phyloP scores from a whole-genome alignment of 2,797 vertebrate genomes.

The Esox masquinongy region DNA sequence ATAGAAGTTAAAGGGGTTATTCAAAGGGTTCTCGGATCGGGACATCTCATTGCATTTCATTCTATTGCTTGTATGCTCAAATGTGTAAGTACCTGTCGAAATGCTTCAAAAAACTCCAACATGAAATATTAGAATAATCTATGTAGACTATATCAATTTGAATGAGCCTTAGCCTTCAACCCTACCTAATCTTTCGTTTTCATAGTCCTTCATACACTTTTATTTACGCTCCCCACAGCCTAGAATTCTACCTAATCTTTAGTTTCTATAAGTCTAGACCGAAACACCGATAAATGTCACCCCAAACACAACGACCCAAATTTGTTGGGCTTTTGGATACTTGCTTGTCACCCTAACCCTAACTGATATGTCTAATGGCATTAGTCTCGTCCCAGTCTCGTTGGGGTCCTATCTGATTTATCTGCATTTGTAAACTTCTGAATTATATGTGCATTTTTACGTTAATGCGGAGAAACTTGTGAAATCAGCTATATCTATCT shows the following conservation, averaged over 20 bases:
- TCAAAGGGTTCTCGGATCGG: too few species aligned
- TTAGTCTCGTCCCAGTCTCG: background rate
- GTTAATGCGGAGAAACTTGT: slow-evolving; percentile 21
- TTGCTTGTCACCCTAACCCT: background rate
- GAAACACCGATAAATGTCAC: background rate
- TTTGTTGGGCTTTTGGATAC: background rate
- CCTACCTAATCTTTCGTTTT: background rate
- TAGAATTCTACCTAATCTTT: too few species aligned
- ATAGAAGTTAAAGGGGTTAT: too few species aligned
- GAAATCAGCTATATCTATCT: slow-evolving; percentile 49
- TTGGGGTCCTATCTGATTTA: slow-evolving; percentile 29
- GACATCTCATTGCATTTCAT: too few species aligned
- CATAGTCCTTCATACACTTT: too few species aligned
- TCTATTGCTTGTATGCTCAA: too few species aligned
- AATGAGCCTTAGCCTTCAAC: background rate
- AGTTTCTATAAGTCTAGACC: background rate
- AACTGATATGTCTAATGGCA: background rate
- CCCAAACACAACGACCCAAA: background rate
- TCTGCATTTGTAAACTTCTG: slow-evolving; percentile 22
- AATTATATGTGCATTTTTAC: background rate
- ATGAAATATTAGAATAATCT: too few species aligned
- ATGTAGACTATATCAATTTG: slow-evolving; percentile 47
- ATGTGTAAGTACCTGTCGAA: too few species aligned
- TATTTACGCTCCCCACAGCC: background rate
- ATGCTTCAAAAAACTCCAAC: too few species aligned